Evolutionary conservation across 1,140 invertebrate species (phyloP).

Genomic region (Drosophila equinoxialis): DNA sequence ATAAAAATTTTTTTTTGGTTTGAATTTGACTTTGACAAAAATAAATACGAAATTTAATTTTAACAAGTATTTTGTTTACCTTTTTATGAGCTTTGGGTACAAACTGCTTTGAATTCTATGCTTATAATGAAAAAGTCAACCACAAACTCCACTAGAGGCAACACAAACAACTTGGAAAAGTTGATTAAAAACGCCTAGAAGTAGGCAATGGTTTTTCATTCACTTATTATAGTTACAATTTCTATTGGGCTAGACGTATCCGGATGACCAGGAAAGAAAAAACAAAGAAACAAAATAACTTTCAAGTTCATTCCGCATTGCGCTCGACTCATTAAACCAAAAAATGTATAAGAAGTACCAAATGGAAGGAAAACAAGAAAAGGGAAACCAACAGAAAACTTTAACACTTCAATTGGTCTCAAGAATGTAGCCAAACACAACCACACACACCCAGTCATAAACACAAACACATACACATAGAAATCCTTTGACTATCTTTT

Average conservation of each 20-base stretch:
- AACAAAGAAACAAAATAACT: slow-evolving; percentile 25
- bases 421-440: slow-evolving; percentile 56
- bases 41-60: no score
- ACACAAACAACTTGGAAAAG: not conserved
- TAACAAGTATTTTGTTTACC: no score
- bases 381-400: slow-evolving; percentile 17
- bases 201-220: slow-evolving; percentile 25
- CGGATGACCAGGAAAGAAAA: not conserved
- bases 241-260: slow-evolving; percentile 1
- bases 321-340: slow-evolving; percentile 66
- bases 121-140: not conserved
- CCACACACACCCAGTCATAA: not conserved
- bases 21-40: no score
- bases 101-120: not conserved
- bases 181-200: slow-evolving; percentile 25
- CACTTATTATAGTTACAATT: slow-evolving; percentile 19
- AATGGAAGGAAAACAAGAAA: slow-evolving; percentile 5
- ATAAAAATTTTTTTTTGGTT: no score
- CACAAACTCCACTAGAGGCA: not conserved
- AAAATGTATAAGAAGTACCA: slow-evolving; percentile 27
- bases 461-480: not conserved
- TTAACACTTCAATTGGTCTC: slow-evolving; percentile 57
- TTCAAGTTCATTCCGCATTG: slow-evolving; percentile 56
- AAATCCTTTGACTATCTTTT: slow-evolving; percentile 25
- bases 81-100: not conserved